These are phyloP conservation scores for Phania funesta DNA, from an alignment of 2,888 invertebrate genomes.

Conservation along the genomic window DNA sequence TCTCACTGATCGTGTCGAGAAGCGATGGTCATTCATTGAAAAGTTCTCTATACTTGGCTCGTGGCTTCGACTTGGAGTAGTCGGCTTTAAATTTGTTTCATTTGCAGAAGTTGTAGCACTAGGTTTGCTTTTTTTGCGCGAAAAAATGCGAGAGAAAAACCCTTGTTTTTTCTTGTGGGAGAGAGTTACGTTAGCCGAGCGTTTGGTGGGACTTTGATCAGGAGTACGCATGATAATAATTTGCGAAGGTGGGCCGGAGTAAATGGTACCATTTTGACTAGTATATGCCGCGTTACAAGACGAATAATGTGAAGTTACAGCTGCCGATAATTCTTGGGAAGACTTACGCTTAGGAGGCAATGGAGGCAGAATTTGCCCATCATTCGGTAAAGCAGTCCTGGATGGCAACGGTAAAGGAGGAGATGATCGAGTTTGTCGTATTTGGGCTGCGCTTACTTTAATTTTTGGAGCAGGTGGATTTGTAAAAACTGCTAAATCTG, in stretches of 20 bases:
- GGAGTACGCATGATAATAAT: slow-evolving; percentile 80
- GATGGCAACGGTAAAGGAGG: slow-evolving; percentile 74
- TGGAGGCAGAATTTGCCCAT: slow-evolving; percentile 86
- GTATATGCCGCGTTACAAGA: slow-evolving; percentile 64
- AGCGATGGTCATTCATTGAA: slow-evolving; percentile 75
- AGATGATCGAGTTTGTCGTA: slow-evolving; percentile 76
- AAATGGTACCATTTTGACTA: slow-evolving; percentile 73
- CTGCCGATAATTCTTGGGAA: slow-evolving; percentile 47
- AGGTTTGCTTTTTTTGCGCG: slow-evolving; percentile 80
- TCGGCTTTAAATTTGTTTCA: slow-evolving; percentile 68
- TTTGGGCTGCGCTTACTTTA: slow-evolving; percentile 75
- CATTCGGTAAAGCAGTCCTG: slow-evolving; percentile 75
- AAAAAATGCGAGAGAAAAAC: slow-evolving; percentile 85
- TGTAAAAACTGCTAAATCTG: slow-evolving; percentile 79
- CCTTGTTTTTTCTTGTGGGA: slow-evolving; percentile 84
- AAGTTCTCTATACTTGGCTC: slow-evolving; percentile 78
- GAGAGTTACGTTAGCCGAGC: slow-evolving; percentile 80
- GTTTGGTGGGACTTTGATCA: slow-evolving; percentile 82
- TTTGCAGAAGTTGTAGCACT: slow-evolving; percentile 44
- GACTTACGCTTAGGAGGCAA: slow-evolving; percentile 87
- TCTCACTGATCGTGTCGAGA: slow-evolving; percentile 75
- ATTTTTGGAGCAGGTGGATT: slow-evolving; percentile 81
- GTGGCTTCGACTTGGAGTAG: slow-evolving; percentile 74
- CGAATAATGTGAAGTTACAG: slow-evolving; percentile 40
- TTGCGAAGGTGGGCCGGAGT: slow-evolving; percentile 76